A percentile compares a stretch with the other conserved stretches of the same genome.
Evolutionary conservation across 1,140 invertebrate species (phyloP).

Genomic region (Lethocerus indicus): DNA sequence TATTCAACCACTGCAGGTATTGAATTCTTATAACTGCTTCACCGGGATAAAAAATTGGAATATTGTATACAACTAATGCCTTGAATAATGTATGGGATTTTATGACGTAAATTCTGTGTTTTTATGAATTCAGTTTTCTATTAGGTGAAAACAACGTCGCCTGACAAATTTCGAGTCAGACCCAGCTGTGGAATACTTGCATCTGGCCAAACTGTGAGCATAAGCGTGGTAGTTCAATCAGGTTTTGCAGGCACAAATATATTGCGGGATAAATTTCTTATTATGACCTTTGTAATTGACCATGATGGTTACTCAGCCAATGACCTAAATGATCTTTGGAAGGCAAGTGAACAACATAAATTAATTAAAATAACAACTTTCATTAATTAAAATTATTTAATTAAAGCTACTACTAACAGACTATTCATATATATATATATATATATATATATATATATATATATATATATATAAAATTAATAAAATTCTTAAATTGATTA

Average conservation of each 20-base stretch:
- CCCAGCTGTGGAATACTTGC: constrained; percentile 61
- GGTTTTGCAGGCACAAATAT: constrained; percentile 33
- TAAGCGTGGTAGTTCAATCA: constrained; percentile 34
- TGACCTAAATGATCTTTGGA: constrained; percentile 41
- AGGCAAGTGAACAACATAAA: constrained; percentile 25
- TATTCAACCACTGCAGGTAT: too few relatives aligned
- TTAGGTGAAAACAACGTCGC: constrained; percentile 61
- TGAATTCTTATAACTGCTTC: too few relatives aligned
- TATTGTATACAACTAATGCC: too few relatives aligned
- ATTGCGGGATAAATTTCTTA: constrained; percentile 46
- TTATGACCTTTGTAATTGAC: constrained; percentile 43
- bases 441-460: neutral
- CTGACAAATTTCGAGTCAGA: constrained; percentile 78
- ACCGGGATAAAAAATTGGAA: too few relatives aligned
- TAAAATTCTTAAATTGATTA: neutral
- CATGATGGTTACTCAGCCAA: constrained; percentile 25
- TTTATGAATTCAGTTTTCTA: too few relatives aligned
- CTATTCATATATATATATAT: neutral
- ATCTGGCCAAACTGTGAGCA: constrained; percentile 30
- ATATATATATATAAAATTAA: neutral
- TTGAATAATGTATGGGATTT: too few relatives aligned
- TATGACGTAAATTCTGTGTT: too few relatives aligned
- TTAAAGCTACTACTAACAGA: neutral
- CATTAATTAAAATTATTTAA: neutral
- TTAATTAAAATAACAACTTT: neutral